Base-by-base conservation (phyloP, 2,113 vertebrate species). In the Pelusios castaneus region DNA sequence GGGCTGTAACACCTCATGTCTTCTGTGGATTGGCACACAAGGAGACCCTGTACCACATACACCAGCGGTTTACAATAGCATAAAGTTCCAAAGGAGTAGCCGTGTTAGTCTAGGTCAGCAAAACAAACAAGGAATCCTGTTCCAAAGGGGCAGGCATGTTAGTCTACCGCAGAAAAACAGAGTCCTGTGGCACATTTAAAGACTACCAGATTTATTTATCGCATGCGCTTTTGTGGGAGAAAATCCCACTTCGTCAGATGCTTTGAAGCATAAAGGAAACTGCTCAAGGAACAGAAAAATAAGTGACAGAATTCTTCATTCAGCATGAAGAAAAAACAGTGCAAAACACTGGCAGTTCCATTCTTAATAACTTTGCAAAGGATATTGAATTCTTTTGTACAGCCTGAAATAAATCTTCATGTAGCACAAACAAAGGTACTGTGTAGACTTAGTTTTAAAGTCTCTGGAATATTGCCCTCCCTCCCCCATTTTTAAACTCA, bases 301-400 rank as follows among this genome's bases (percentile, higher is more conserved):
- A 92, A 95, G 5, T 90, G 60, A 87, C 88, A 88, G 88, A 92
- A 91, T 93, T 92, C 92, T 90, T 95, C 70, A 89, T 83, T 70
- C 1, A 93, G 88, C 86, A 84, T 79, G 88, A 95, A 92, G 95
- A 92, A 86, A 95, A 70, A 73, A 91, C 0, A 38, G 76, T 38
- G 60, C 80, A 91, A 88, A 93, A 85, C 60, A 92, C 88, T 31
- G 79, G 84, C 84, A 89, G 56, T 92, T 91, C 73, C 84, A 85
- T 80, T 86, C 86, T 89, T 91, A 76, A 91, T 91, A 95, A 63
- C 83, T 94, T 93, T 95, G 86, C 91, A 92, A 92, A 91, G 56
- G 81, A 76, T 84, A 89, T 54, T 77, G 41, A 70, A 73, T 63
- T 94, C 80, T 89, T 94, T 92, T 90, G 89, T 85, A 73, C 73